These are phyloP conservation scores for Clarias platycephalus DNA, from an alignment of 2,797 vertebrate genomes.

Conservation along the genomic window DNA sequence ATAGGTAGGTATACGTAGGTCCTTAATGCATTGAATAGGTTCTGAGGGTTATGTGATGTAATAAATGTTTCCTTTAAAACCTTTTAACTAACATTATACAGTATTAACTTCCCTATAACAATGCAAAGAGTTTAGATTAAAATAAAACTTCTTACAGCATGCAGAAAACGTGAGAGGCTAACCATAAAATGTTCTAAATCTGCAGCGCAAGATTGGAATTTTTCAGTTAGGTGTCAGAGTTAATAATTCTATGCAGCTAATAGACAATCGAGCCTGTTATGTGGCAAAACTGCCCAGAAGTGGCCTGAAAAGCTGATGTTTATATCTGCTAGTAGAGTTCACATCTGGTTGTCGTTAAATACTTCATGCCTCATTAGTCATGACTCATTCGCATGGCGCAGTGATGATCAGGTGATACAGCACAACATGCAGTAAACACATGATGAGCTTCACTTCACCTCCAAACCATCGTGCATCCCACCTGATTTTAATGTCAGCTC, in stretches of 20 bases:
- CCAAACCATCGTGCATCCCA: constrained; percentile 69
- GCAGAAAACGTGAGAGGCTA: not conserved
- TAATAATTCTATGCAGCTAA: not conserved
- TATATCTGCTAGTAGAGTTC: constrained; percentile 5
- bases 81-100: not conserved
- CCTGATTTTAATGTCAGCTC: constrained; percentile 65
- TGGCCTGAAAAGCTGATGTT: not conserved
- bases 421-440: constrained; percentile 68
- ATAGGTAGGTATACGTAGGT: not conserved
- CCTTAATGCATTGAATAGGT: not conserved
- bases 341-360: constrained; percentile 3
- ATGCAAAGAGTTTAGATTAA: not conserved
- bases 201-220: not conserved
- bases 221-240: not conserved
- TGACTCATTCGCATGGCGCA: constrained; percentile 29
- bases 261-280: constrained; percentile 9
- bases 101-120: not conserved
- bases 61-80: not conserved
- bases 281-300: not conserved
- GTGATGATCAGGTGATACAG: constrained; percentile 61
- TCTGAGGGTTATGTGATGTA: not conserved
- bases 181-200: not conserved
- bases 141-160: not conserved
- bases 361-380: constrained; percentile 40
- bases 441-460: constrained; percentile 49